Evolutionary conservation across 30 jellyfish, hydroid and myxozoan species (phyloP).

Genomic region (Chrysaora quinquecirrha): DNA sequence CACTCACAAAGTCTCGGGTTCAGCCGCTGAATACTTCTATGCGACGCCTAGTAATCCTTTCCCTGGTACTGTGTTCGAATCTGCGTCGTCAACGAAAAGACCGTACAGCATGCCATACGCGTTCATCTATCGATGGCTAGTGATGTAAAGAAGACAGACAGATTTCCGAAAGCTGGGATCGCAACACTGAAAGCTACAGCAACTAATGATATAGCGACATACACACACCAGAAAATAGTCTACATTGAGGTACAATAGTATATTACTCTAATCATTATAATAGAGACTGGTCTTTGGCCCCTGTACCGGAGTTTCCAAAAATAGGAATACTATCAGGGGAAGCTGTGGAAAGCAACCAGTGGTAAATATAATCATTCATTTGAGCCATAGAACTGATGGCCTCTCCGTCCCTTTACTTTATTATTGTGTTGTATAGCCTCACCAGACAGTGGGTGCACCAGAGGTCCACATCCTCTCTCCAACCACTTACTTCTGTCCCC

Average conservation of each 20-base stretch:
- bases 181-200: conserved; percentile 30
- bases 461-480: too few relatives aligned
- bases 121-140: conserved; percentile 58
- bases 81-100: background rate
- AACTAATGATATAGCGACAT: background rate
- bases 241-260: conserved; percentile 46
- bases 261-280: background rate
- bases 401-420: too few relatives aligned
- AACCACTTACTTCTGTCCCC: too few relatives aligned
- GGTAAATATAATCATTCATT: too few relatives aligned
- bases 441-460: too few relatives aligned
- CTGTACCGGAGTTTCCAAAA: too few relatives aligned
- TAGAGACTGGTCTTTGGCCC: too few relatives aligned
- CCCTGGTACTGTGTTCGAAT: conserved; percentile 29
- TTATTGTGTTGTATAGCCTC: too few relatives aligned
- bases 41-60: conserved; percentile 3
- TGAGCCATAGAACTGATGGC: too few relatives aligned
- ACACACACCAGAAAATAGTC: conserved; percentile 16
- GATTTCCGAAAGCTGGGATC: conserved; percentile 43
- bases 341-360: too few relatives aligned
- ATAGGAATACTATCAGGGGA: too few relatives aligned
- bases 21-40: conserved; percentile 18
- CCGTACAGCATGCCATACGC: conserved; percentile 21
- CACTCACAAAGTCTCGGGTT: background rate
- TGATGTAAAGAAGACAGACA: conserved; percentile 5